phyloP scores from a whole-genome alignment of 1,140 invertebrate genomes.

The Araneus ventricosus region DNA sequence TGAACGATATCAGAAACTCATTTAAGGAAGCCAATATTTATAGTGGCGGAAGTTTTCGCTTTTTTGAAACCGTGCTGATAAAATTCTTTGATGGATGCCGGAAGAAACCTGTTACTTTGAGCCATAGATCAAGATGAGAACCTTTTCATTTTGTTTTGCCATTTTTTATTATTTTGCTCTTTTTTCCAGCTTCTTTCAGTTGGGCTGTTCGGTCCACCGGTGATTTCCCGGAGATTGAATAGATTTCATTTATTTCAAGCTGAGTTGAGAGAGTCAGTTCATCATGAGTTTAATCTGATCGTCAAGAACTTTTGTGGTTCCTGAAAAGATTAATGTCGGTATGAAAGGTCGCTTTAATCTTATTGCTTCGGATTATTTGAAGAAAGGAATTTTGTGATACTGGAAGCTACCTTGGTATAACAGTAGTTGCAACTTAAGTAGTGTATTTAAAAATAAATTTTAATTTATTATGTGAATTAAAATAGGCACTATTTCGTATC shows the following conservation, averaged over 20 bases:
- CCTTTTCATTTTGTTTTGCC: not conserved
- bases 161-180: not conserved
- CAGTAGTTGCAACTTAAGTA: no score
- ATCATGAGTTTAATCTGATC: slow-evolving; percentile 19
- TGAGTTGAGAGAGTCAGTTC: not conserved
- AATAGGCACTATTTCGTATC: no score
- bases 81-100: slow-evolving; percentile 34
- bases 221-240: slow-evolving; percentile 11
- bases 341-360: not conserved
- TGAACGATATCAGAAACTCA: not conserved
- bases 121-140: slow-evolving; percentile 35
- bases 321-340: not conserved
- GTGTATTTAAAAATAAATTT: no score
- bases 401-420: no score
- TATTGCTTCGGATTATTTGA: not conserved
- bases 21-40: not conserved
- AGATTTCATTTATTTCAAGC: slow-evolving; percentile 31
- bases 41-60: not conserved
- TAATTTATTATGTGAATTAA: no score
- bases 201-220: not conserved
- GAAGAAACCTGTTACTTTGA: slow-evolving; percentile 16
- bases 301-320: not conserved
- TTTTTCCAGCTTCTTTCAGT: no score
- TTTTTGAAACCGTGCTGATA: not conserved
- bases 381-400: not conserved